phyloP scores from a whole-genome alignment of 2,888 invertebrate genomes.

The Drosophila sordidula region DNA sequence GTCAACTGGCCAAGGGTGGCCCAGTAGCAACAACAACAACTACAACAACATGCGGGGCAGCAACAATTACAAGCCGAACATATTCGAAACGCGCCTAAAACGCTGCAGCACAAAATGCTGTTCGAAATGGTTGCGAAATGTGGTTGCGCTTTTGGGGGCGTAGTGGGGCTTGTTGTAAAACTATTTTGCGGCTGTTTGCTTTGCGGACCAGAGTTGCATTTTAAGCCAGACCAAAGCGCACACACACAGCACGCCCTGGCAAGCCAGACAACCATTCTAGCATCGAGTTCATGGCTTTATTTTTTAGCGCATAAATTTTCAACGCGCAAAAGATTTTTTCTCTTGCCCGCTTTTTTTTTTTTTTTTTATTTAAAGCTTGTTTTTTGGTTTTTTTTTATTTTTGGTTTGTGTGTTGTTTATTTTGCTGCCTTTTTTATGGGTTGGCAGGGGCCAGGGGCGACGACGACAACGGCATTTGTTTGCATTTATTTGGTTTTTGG shows the following conservation, averaged over 20 bases:
- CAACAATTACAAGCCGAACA: slow-evolving; percentile 37
- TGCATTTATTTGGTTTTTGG: slow-evolving; percentile 73
- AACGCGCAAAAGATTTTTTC: slow-evolving; percentile 58
- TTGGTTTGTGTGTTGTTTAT: slow-evolving; percentile 8
- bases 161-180: slow-evolving; percentile 14
- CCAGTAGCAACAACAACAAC: slow-evolving; percentile 7
- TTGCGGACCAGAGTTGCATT: slow-evolving; percentile 48
- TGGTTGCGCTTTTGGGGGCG: slow-evolving; percentile 24
- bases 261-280: slow-evolving; percentile 65
- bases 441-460: neutral
- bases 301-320: slow-evolving; percentile 78
- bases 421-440: slow-evolving; percentile 15
- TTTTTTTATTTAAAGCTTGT: slow-evolving; percentile 5
- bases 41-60: slow-evolving; percentile 8
- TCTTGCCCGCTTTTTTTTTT: neutral
- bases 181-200: slow-evolving; percentile 61
- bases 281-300: slow-evolving; percentile 74
- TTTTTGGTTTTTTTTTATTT: slow-evolving; percentile 4
- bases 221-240: slow-evolving; percentile 28
- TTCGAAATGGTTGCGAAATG: slow-evolving; percentile 38
- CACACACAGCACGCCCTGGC: slow-evolving; percentile 1
- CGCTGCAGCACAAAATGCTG: slow-evolving; percentile 46
- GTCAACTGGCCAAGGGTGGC: slow-evolving; percentile 52
- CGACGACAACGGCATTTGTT: slow-evolving; percentile 68
- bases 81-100: slow-evolving; percentile 43